A percentile compares a stretch with the other conserved stretches of the same genome.
Evolutionary conservation across 2,797 vertebrate species (phyloP).

Genomic region (Hipposideros larvatus): DNA sequence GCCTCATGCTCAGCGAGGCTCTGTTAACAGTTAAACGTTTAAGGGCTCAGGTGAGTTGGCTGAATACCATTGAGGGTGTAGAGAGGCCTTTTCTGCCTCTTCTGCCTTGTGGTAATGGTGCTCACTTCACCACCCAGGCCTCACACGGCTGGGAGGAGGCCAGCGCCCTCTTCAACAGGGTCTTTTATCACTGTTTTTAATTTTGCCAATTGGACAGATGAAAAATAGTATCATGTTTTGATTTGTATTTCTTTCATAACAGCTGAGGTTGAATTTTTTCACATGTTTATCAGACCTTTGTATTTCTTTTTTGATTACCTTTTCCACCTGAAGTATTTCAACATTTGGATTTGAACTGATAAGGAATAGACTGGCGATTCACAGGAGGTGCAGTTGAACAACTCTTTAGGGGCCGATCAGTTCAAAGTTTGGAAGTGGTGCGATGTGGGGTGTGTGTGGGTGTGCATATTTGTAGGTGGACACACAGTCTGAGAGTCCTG

Average conservation of each 20-base stretch:
- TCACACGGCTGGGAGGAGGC: not conserved
- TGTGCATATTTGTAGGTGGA: not conserved
- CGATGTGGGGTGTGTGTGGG: not conserved
- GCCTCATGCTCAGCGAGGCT: rapidly evolving
- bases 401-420: not conserved
- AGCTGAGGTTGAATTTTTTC: not conserved
- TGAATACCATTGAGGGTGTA: not conserved
- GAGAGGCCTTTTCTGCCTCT: not conserved
- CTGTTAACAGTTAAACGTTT: not conserved
- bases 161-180: not conserved
- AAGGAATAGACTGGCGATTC: not conserved
- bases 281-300: not conserved
- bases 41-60: not conserved
- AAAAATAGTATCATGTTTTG: not conserved
- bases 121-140: not conserved
- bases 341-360: not conserved
- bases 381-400: not conserved
- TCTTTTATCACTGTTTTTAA: not conserved
- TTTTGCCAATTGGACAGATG: not conserved
- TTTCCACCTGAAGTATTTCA: not conserved
- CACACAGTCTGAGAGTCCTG: not conserved
- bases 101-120: not conserved
- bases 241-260: slow-evolving; percentile 16
- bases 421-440: not conserved
- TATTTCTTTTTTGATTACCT: not conserved